phyloP scores from a whole-genome alignment of 2,113 vertebrate species.

The Beaufortia kweichowensis region DNA sequence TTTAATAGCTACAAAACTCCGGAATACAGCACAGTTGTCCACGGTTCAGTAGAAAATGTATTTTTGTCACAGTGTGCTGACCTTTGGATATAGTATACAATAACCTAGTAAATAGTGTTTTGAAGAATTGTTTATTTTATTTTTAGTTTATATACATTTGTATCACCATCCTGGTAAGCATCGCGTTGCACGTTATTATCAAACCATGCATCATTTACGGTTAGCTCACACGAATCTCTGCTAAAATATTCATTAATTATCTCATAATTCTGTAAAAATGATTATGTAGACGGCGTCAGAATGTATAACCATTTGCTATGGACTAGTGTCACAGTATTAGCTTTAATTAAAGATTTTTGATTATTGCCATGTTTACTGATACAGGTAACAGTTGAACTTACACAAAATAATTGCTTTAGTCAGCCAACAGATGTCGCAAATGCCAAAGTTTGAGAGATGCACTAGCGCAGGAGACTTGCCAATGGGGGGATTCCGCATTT shows the following conservation, averaged over 20 bases:
- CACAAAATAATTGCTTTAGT: neutral
- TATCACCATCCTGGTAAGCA: no score
- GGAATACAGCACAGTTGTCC: neutral
- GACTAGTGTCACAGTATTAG: neutral
- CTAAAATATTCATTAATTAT: no score
- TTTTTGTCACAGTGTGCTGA: no score
- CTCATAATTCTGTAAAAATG: neutral
- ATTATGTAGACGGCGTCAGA: no score
- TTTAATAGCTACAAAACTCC: neutral
- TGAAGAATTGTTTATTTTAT: neutral
- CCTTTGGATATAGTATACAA: no score
- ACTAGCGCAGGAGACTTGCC: slow-evolving; percentile 40
- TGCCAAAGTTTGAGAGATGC: neutral
- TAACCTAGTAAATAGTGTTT: neutral
- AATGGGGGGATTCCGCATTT: slow-evolving; percentile 56
- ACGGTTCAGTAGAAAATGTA: neutral
- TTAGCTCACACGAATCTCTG: no score
- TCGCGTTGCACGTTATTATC: no score
- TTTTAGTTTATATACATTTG: no score
- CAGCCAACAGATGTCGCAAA: slow-evolving; percentile 49
- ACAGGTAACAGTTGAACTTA: neutral
- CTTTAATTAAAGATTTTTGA: neutral
- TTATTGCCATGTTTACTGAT: neutral
- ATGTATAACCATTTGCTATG: no score
- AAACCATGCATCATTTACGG: no score